Conservation (phyloP, 2,113 vertebrate genomes). For the Stegastes partitus region DNA sequence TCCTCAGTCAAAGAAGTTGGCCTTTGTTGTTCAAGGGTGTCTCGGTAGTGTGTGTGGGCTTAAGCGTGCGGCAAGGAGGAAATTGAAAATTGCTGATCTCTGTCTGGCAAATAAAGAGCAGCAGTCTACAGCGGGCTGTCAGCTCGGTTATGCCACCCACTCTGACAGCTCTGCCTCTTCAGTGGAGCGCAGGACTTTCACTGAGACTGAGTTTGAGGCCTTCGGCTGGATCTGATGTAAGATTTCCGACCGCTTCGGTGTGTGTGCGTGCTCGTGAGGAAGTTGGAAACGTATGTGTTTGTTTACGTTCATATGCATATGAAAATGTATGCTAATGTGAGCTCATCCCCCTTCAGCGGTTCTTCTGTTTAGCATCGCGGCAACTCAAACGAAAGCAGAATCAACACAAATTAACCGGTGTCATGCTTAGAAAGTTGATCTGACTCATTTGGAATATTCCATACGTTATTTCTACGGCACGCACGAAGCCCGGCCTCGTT, state of each 20-base stretch:
- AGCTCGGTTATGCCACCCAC: slow-evolving; percentile 73
- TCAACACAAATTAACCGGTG: background rate
- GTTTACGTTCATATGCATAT: slow-evolving; percentile 15
- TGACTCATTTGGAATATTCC: background rate
- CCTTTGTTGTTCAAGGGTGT: slow-evolving; percentile 55
- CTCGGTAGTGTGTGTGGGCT: slow-evolving; percentile 58
- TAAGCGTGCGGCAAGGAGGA: slow-evolving; percentile 60
- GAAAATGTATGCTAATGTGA: slow-evolving; percentile 14
- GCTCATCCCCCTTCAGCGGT: background rate
- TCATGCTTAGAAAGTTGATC: background rate
- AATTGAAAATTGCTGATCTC: slow-evolving; percentile 74
- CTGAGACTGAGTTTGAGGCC: slow-evolving; percentile 45
- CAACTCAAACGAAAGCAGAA: slow-evolving; percentile 11
- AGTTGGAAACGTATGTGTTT: background rate
- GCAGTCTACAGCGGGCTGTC: slow-evolving; percentile 72
- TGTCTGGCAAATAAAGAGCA: slow-evolving; percentile 67
- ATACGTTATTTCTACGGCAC: background rate
- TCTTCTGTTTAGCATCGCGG: slow-evolving; percentile 1
- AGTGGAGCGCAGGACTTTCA: slow-evolving; percentile 46
- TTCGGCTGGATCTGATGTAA: slow-evolving; percentile 53
- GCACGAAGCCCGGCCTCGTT: background rate
- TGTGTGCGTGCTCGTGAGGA: slow-evolving; percentile 12
- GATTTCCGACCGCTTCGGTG: slow-evolving; percentile 22
- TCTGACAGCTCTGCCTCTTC: slow-evolving; percentile 62
- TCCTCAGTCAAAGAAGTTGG: slow-evolving; percentile 40